Percentiles rank a stretch among this genome's conserved stretches.
Evolutionary conservation across 2,888 invertebrate genomes (phyloP).

Genomic region (Formica aserva): DNA sequence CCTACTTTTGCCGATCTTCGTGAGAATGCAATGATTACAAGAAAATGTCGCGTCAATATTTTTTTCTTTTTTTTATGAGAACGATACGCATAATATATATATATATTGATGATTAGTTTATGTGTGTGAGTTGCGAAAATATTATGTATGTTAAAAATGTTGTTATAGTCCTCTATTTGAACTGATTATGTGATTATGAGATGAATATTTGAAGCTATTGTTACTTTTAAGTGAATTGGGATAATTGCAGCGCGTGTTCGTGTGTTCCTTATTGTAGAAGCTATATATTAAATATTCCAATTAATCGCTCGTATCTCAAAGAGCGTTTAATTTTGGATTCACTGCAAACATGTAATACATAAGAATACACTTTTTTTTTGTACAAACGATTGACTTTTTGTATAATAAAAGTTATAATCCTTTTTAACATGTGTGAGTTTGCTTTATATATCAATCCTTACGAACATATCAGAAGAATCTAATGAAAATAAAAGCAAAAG

Average conservation of each 20-base stretch:
- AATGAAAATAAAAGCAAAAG: too few relatives aligned
- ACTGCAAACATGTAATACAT: slow-evolving; percentile 57
- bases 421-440: slow-evolving; percentile 62
- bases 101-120: slow-evolving; percentile 48
- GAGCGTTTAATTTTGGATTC: slow-evolving; percentile 60
- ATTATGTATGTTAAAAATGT: slow-evolving; percentile 30
- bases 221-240: slow-evolving; percentile 41
- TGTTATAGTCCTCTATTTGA: slow-evolving; percentile 10
- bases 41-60: slow-evolving; percentile 59
- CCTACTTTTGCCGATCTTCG: slow-evolving; percentile 58
- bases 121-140: slow-evolving; percentile 16
- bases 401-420: slow-evolving; percentile 78
- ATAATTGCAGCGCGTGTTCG: slow-evolving; percentile 28
- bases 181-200: slow-evolving; percentile 22
- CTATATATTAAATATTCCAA: slow-evolving; percentile 34
- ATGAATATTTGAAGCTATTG: slow-evolving; percentile 18
- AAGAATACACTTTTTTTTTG: slow-evolving; percentile 77
- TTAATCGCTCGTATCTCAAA: slow-evolving; percentile 25
- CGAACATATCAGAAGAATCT: neutral
- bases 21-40: slow-evolving; percentile 23
- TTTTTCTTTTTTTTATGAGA: slow-evolving; percentile 46
- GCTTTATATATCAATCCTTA: neutral
- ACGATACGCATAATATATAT: slow-evolving; percentile 61
- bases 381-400: slow-evolving; percentile 78
- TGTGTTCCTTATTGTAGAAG: slow-evolving; percentile 42